Evolutionary conservation across 2,113 vertebrate species (phyloP).

Genomic region (Formicarius rufipectus): DNA sequence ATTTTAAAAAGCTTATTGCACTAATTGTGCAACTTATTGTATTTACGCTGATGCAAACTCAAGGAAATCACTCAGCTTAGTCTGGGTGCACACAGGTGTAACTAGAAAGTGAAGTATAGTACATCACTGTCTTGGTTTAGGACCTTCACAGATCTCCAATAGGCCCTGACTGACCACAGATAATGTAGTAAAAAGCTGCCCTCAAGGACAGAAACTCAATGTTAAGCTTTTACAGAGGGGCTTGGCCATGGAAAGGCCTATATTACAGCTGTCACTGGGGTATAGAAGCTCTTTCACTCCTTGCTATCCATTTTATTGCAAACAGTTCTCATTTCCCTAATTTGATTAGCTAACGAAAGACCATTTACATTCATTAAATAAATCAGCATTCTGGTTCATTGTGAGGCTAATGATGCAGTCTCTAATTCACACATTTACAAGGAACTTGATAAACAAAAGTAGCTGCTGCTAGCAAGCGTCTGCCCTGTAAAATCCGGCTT

Average conservation of each 20-base stretch:
- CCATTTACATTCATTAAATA: constrained; percentile 65
- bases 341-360: constrained; percentile 49
- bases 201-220: background rate
- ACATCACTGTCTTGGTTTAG: background rate
- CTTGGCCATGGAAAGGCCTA: background rate
- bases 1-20: background rate
- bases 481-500: background rate
- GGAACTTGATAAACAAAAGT: constrained; percentile 46
- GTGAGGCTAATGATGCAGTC: constrained; percentile 60
- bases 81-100: background rate
- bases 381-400: constrained; percentile 60
- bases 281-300: background rate
- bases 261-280: background rate
- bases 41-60: background rate
- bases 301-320: constrained; percentile 8
- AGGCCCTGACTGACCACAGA: background rate
- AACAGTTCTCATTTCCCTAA: constrained; percentile 53
- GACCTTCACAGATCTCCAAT: background rate
- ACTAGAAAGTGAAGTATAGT: background rate
- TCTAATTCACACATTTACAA: constrained; percentile 15
- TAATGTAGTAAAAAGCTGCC: background rate
- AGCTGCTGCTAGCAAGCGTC: background rate
- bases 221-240: background rate
- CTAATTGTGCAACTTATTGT: background rate
- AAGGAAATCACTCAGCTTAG: background rate